Evolutionary conservation across 2,113 vertebrate species (phyloP).

Genomic region (Gopherus evgoodei): DNA sequence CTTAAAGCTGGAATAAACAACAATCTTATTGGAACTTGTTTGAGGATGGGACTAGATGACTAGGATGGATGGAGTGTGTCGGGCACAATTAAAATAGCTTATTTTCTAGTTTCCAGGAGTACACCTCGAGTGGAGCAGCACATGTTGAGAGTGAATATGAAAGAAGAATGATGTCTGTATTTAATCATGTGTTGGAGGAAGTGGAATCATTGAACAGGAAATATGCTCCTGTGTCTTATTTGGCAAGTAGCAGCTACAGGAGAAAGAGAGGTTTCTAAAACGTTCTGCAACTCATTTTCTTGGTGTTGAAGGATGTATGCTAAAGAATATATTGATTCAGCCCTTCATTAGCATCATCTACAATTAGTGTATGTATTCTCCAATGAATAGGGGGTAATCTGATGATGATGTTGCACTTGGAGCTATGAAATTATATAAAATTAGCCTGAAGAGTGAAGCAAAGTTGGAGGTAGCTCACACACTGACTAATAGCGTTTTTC

Average conservation of each 20-base stretch:
- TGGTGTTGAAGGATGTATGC: neutral
- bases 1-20: neutral
- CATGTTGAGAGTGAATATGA: slow-evolving; percentile 94
- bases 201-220: slow-evolving; percentile 94
- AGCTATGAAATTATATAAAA: neutral
- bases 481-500: neutral
- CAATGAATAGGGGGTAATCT: neutral
- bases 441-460: neutral
- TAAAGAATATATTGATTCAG: neutral
- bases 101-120: slow-evolving; percentile 92
- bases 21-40: neutral
- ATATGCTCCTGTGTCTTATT: slow-evolving; percentile 94
- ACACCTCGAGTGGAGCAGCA: slow-evolving; percentile 82
- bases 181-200: slow-evolving; percentile 92
- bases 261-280: neutral
- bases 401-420: neutral
- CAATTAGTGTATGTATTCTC: neutral
- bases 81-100: neutral
- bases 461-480: neutral
- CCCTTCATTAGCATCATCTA: neutral
- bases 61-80: neutral
- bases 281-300: accelerated
- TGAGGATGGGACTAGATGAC: neutral
- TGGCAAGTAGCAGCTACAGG: slow-evolving; percentile 81
- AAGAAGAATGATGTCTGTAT: slow-evolving; percentile 94